Percentiles rank a stretch among this genome's conserved stretches.
These are phyloP conservation scores for Peribatodes rhomboidaria DNA, from an alignment of 2,888 invertebrate genomes.

Conservation along the genomic window DNA sequence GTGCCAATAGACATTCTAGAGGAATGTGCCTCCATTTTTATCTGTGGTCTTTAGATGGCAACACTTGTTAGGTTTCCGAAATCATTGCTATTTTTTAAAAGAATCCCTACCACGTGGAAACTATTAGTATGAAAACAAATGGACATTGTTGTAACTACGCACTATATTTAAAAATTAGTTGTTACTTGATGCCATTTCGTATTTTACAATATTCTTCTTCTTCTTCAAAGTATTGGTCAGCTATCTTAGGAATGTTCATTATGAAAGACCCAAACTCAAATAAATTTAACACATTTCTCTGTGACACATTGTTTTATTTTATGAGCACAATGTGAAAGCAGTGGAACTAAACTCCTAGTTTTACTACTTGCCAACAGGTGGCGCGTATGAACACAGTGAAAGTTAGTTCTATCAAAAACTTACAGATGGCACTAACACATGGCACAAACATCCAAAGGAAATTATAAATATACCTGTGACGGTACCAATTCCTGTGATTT, in stretches of 20 bases:
- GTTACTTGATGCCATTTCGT: too few species aligned
- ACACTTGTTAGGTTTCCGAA: not conserved
- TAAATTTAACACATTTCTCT: too few species aligned
- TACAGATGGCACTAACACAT: not conserved
- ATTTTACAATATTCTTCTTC: not conserved
- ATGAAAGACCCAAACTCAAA: not conserved
- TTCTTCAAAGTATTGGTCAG: not conserved
- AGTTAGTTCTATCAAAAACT: conserved; percentile 12
- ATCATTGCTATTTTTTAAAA: not conserved
- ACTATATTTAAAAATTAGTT: too few species aligned
- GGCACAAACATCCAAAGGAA: too few species aligned
- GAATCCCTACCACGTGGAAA: too few species aligned
- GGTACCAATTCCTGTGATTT: too few species aligned
- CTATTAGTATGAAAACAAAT: too few species aligned
- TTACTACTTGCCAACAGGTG: conserved; percentile 56
- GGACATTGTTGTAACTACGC: too few species aligned
- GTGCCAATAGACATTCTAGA: conserved; percentile 75
- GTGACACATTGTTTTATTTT: not conserved
- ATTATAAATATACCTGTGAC: too few species aligned
- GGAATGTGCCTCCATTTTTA: conserved; percentile 48
- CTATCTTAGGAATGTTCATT: not conserved
- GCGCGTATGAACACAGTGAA: conserved; percentile 25
- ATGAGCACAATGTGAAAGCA: conserved; percentile 10
- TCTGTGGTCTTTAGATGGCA: conserved; percentile 67
- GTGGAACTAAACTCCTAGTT: conserved; percentile 6